Percentiles rank a stretch among this genome's conserved stretches.
Conservation (phyloP, 2,797 vertebrate species). For the Sciurus vulgaris region DNA sequence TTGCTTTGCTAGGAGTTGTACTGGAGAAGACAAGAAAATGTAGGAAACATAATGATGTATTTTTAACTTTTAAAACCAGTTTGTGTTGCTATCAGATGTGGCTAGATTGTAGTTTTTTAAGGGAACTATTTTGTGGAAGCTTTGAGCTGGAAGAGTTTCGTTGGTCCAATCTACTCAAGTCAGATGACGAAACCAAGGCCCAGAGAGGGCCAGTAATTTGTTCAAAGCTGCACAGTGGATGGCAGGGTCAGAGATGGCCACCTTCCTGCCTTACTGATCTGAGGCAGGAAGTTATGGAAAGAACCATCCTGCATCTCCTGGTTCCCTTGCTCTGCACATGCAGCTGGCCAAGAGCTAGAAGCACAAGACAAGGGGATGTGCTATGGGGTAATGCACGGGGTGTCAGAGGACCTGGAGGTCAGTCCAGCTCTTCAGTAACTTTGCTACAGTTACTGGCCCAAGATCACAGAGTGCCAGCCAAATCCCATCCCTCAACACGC, state of each 20-base stretch:
- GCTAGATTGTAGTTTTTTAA: constrained; percentile 18
- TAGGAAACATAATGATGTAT: background rate
- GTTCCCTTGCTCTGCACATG: background rate
- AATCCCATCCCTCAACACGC: background rate
- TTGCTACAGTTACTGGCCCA: background rate
- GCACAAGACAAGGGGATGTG: fast-evolving
- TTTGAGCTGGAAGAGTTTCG: background rate
- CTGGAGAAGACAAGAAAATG: background rate
- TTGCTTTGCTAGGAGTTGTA: background rate
- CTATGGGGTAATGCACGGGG: fast-evolving
- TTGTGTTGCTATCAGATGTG: background rate
- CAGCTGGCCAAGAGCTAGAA: background rate
- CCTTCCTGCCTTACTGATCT: background rate
- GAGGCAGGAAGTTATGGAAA: background rate
- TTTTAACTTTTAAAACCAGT: constrained; percentile 10
- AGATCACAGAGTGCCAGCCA: background rate
- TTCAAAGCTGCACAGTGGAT: fast-evolving
- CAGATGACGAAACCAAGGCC: background rate
- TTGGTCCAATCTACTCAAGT: background rate
- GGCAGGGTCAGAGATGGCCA: background rate
- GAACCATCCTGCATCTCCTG: background rate
- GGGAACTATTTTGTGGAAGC: background rate
- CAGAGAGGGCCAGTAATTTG: background rate
- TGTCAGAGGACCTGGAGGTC: background rate
- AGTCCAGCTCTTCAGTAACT: background rate